Evolutionary conservation across 2,113 vertebrate genomes (phyloP), one percentile per base, ranked within the genome.

Genomic region (Capreolus pygargus): DNA sequence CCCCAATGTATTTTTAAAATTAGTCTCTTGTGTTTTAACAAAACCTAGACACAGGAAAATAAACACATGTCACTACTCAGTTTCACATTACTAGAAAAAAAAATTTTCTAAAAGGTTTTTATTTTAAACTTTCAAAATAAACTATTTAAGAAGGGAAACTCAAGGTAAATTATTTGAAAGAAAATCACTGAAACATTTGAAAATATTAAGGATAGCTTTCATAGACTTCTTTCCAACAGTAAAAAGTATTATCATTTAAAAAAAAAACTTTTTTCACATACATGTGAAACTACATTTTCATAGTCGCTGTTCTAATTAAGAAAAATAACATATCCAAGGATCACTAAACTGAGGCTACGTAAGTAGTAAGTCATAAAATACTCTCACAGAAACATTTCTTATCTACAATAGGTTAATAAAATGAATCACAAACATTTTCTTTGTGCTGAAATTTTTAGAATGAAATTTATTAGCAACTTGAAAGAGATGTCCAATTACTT

Each of bases 401-500:
- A 43, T 61, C 57, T 74, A 45, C 0, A 83, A 91, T 4, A 60
- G 25, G 17, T 57, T 93, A 95, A 78, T 79, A 64, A 83, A 91
- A 96, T 17, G 16, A 97, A 74, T 11, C 27, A 90, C 0, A 52
- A 88, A 28, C 6, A 7, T 50, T 86, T 47, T 97, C 85, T 95
- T 82, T 86, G 43, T 86, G 36, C 47, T 94, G 87, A 96, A 94
- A 95, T 23, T 28, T 89, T 7, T 85, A 67, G 57, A 76, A 79
- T 60, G 52, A 86, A 93, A 95, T 67, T 91, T 94, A 97, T 28
- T 94, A 43, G 45, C 43, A 93, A 97, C 43, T 61, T 97, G 16
- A n/a, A 91, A 93, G 28, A 95, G 58, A 88, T 96, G 33, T 89
- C 60, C 93, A 97, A 97, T 84, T 88, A 96, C 58, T 97, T 98